Base-by-base conservation (phyloP, 2,888 invertebrate species). In the Unio pictorum region DNA sequence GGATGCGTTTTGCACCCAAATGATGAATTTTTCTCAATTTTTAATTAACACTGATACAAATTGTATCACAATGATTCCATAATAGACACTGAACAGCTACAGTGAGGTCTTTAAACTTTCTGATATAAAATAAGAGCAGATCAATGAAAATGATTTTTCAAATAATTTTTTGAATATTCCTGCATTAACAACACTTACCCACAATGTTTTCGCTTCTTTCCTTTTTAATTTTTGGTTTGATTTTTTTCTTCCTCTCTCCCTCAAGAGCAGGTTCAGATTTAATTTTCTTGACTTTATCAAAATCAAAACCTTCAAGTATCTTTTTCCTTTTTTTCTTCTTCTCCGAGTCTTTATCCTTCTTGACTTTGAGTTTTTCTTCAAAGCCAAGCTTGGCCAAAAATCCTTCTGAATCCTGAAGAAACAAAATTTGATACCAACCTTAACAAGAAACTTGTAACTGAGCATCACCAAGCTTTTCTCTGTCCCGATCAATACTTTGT, bases 161-260 rank as follows among this genome's bases (percentile, higher is more conserved):
- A 34, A 45, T 11, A 11, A 11, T 7, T 45, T 34, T 34, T 1
- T 30, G 28, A 5, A 30, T 0, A 34, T 45, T 45, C 45, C 1
- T 45, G 45, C 45, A 45, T 11, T 45, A 1, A 45, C 11, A 45
- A 20, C 6, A 67, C 74, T 55, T 71, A 77, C 77, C 77, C 69
- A 78, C 75, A 61, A 79, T 83, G 73, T 84, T 81, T 26, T 81
- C 75, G 68, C 85, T 80, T 65, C 78, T 80, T 61, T 85, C 84
- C 67, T 82, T 74, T 69, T 81, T 81, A 17, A 76, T 66, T 68
- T 78, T 78, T 0, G 78, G 78, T 66, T 80, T 81, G 74, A 78
- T 74, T 67, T 82, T 79, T 74, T 82, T 80, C 66, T 79, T 69
- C 59, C 81, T 83, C 61, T 81, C 83, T 15, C 76, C 76, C 56